Conservation (phyloP, 2,113 vertebrate species). For the Marcusenius ussheri region DNA sequence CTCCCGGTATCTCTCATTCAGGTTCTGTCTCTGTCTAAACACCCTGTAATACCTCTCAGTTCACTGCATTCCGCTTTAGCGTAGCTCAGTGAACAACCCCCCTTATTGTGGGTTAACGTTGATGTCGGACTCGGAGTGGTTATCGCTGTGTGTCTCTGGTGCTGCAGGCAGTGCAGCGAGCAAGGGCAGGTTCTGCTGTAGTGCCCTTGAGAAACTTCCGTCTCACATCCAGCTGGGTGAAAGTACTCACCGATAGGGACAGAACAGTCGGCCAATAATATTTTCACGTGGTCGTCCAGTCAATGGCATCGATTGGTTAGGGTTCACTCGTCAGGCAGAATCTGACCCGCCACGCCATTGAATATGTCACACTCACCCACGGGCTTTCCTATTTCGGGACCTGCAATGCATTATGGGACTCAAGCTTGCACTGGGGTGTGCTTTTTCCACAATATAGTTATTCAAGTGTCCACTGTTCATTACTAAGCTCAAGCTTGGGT, state of each 20-base stretch:
- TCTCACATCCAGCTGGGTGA: neutral
- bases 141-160: neutral
- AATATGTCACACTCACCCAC: neutral
- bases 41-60: neutral
- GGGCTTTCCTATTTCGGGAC: neutral
- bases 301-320: neutral
- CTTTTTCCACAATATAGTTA: neutral
- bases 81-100: neutral
- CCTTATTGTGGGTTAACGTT: neutral
- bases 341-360: neutral
- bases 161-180: neutral
- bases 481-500: neutral
- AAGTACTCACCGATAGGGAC: neutral
- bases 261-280: neutral
- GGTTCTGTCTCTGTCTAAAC: neutral
- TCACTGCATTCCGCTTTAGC: neutral
- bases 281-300: neutral
- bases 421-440: neutral
- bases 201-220: neutral
- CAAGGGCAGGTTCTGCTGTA: neutral
- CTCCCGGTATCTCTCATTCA: neutral
- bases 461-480: neutral
- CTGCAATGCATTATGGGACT: neutral
- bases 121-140: neutral
- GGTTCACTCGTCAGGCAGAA: neutral